phyloP scores from a whole-genome alignment of 1,140 invertebrate species.

The Laupala kohalensis region DNA sequence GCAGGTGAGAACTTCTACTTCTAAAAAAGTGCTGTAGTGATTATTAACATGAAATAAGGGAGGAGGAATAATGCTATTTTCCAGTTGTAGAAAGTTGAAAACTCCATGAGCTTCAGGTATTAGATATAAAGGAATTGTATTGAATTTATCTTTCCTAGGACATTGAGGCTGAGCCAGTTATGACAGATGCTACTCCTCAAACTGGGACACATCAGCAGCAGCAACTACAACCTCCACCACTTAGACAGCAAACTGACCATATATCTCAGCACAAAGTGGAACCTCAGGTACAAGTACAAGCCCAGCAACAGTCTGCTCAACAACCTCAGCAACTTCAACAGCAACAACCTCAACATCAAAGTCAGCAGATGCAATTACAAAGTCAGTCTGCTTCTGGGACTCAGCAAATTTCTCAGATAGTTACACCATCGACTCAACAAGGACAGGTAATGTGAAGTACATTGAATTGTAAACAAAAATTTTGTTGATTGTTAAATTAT shows the following conservation, averaged over 20 bases:
- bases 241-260: constrained; percentile 18
- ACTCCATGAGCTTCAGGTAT: no score
- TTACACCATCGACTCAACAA: background rate
- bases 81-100: no score
- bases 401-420: background rate
- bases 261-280: background rate
- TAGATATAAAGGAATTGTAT: no score
- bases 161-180: constrained; percentile 34
- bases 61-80: no score
- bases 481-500: background rate
- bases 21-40: no score
- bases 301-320: background rate
- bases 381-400: background rate
- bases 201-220: constrained; percentile 5
- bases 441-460: background rate
- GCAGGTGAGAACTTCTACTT: no score
- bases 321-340: background rate
- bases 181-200: background rate
- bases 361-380: constrained; percentile 23
- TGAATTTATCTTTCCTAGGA: no score
- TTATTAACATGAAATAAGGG: no score
- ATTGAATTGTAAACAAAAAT: no score
- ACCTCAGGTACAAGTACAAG: background rate
- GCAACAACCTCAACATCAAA: constrained; percentile 20
- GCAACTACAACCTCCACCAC: constrained; percentile 17